Percentiles rank a stretch among this genome's conserved stretches.
phyloP scores from a whole-genome alignment of 1,140 invertebrate genomes.

The Tetramorium parvispinum region DNA sequence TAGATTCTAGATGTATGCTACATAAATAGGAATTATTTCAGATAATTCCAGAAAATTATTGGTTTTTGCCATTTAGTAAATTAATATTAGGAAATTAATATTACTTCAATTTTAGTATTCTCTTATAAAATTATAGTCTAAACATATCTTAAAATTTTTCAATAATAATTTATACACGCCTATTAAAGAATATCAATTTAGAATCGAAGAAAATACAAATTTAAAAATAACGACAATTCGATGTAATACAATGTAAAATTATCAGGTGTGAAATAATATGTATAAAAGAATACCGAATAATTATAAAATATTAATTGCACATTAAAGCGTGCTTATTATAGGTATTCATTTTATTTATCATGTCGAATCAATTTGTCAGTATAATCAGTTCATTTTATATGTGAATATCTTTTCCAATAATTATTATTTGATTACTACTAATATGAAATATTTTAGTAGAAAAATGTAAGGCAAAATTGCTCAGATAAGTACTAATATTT shows the following conservation, averaged over 20 bases:
- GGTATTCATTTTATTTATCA: neutral
- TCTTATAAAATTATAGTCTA: neutral
- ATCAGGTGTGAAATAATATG: neutral
- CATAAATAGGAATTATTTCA: neutral
- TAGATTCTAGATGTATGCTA: neutral
- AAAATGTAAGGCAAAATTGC: neutral
- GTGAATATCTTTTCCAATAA: neutral
- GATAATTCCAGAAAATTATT: neutral
- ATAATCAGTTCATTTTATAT: neutral
- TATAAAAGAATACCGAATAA: neutral
- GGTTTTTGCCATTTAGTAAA: neutral
- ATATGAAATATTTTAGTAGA: neutral
- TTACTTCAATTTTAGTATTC: neutral
- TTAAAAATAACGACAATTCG: neutral
- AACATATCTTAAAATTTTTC: neutral
- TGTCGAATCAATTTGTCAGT: neutral
- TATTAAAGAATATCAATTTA: constrained; percentile 12
- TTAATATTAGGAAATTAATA: neutral
- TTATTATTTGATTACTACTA: neutral
- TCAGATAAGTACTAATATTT: neutral
- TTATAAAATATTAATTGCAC: constrained; percentile 15
- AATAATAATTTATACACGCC: neutral
- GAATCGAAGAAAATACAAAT: neutral
- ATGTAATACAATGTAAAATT: neutral
- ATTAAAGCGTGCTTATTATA: neutral